Evolutionary conservation across 2,797 vertebrate genomes (phyloP).

Genomic region (Pitangus sulphuratus): DNA sequence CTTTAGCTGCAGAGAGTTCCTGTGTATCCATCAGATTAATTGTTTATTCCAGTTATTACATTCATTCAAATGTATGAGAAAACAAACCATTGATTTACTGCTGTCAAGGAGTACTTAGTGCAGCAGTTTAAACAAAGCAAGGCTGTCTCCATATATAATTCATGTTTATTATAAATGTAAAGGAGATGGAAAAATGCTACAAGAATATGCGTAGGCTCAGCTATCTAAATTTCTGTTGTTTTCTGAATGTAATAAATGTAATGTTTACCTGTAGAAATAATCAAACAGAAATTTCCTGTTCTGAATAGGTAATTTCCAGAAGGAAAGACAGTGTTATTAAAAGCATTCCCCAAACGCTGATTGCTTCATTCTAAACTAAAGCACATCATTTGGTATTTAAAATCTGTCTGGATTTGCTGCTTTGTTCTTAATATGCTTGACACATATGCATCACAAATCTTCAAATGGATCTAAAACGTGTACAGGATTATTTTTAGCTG

Average conservation of each 20-base stretch:
- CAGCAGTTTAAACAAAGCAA: conserved; percentile 65
- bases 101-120: conserved; percentile 52
- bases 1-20: conserved; percentile 7
- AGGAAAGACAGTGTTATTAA: not conserved
- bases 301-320: conserved; percentile 29
- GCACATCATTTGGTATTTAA: not conserved
- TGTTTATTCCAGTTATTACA: conserved; percentile 58
- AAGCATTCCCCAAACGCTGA: not conserved
- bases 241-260: conserved; percentile 51
- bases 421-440: not conserved
- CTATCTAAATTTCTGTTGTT: conserved; percentile 38
- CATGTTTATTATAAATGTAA: conserved; percentile 56
- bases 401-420: not conserved
- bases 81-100: conserved; percentile 52
- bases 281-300: conserved; percentile 38
- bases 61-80: conserved; percentile 44
- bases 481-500: not conserved
- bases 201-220: not conserved
- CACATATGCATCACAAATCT: not conserved
- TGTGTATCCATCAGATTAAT: conserved; percentile 33
- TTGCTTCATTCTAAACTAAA: conserved; percentile 16
- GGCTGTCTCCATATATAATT: conserved; percentile 67
- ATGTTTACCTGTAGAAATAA: conserved; percentile 57
- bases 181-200: conserved; percentile 14
- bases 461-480: not conserved